Evolutionary conservation across 2,888 invertebrate species (phyloP), one percentile per base, ranked within the genome.

Genomic region (Metacarcinus magister): DNA sequence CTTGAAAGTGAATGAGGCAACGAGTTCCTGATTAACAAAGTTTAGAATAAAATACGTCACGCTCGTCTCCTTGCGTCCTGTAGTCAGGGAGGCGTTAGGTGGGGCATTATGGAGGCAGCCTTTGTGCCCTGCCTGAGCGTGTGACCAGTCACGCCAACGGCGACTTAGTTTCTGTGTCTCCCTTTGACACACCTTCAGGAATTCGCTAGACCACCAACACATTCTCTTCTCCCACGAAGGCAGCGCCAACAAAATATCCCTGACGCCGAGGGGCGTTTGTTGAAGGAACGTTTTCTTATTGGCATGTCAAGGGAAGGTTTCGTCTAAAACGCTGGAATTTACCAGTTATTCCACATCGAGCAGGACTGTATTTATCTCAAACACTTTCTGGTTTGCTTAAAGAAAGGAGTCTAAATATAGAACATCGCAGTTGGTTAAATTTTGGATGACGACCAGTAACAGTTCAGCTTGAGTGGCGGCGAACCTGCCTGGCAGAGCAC

Each of bases 91-190:
- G 23, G 67, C 23, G 67, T n/a, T n/a, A 67, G 67, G 67, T 54
- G n/a, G 7, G 67, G 67, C 67, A 67, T 67, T 67, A 67, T 67
- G 67, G 67, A 23, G n/a, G n/a, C 67, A 7, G n/a, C 67, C 67
- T 67, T 67, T 67, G n/a, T 67, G 67, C 67, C 67, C 7, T 16
- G 67, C 67, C 67, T 16, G 67, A 16, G 67, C 67, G 67, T 67
- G 67, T n/a, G 67, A n/a, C 67, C 67, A 67, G 67, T 67, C 67
- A 67, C 67, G 67, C 67, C n/a, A 67, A 67, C 67, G 67, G 67
- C 67, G 67, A n/a, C 67, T 67, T 67, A 67, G 67, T 67, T n/a
- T 67, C 67, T 67, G 67, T 67, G 67, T n/a, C 67, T 67, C 67
- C 67, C 67, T 67, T n/a, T 67, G 67, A 67, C 67, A 67, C 67